Conservation (phyloP, 2,797 vertebrate genomes). For the Oryzias sinensis region DNA sequence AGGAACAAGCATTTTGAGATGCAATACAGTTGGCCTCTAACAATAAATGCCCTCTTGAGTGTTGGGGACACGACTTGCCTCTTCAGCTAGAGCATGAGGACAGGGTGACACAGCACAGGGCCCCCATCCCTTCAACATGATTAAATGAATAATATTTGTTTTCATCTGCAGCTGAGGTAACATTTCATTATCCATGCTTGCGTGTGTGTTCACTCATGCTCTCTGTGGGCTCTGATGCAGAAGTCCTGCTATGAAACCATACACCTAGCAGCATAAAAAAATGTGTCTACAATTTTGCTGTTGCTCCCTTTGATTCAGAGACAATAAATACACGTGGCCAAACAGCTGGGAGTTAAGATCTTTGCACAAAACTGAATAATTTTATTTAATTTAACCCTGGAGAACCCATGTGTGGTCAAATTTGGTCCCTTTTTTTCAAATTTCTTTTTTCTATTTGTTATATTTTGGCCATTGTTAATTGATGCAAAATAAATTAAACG, state of each 20-base stretch:
- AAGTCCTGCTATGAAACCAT: constrained; percentile 36
- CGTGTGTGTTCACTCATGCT: constrained; percentile 5
- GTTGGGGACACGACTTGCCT: background rate
- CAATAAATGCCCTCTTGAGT: constrained; percentile 3
- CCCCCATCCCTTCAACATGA: constrained; percentile 6
- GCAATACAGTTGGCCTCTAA: constrained; percentile 1
- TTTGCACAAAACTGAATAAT: too few species aligned
- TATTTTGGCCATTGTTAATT: too few species aligned
- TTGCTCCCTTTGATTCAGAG: background rate
- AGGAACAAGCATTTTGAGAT: background rate
- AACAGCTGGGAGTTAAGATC: too few species aligned
- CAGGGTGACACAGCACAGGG: constrained; percentile 4
- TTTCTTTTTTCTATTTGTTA: too few species aligned
- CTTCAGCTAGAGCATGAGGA: constrained; percentile 12
- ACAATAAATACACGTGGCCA: background rate
- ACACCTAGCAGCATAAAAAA: constrained; percentile 6
- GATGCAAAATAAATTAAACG: too few species aligned
- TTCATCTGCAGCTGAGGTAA: constrained; percentile 4
- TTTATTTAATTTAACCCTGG: too few species aligned
- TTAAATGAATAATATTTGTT: background rate
- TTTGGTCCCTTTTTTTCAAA: too few species aligned
- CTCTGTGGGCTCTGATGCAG: constrained; percentile 28
- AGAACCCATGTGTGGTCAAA: too few species aligned
- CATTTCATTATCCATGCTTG: background rate
- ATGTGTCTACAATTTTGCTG: background rate